A percentile compares a stretch with the other conserved stretches of the same genome.
Evolutionary conservation across 2,888 invertebrate species (phyloP).

Genomic region (Margaritifera margaritifera): DNA sequence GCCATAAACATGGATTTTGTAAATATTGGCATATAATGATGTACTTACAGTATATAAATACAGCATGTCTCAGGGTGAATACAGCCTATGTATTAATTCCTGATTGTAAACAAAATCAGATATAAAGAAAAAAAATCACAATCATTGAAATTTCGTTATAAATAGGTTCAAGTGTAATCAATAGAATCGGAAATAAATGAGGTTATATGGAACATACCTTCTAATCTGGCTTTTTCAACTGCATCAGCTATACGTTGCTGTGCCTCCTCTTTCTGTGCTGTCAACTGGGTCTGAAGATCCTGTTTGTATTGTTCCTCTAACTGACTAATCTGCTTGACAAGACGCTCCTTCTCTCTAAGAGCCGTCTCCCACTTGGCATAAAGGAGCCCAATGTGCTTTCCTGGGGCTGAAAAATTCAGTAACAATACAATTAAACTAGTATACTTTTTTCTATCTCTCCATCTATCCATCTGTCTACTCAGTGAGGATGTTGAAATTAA

Average conservation of each 20-base stretch:
- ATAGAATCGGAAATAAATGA: too few species aligned
- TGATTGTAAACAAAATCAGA: too few species aligned
- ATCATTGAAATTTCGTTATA: too few species aligned
- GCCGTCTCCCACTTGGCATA: constrained; percentile 61
- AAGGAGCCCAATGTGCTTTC: constrained; percentile 62
- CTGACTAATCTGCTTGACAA: constrained; percentile 52
- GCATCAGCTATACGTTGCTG: constrained; percentile 56
- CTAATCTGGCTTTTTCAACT: constrained; percentile 61
- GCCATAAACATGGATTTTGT: background rate
- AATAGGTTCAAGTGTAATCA: too few species aligned
- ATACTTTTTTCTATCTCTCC: background rate
- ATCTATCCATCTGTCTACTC: background rate
- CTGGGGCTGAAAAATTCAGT: constrained; percentile 51
- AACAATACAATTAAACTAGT: background rate
- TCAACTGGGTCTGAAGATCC: constrained; percentile 53
- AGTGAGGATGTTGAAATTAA: background rate
- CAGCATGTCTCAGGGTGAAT: too few species aligned
- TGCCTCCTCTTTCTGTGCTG: constrained; percentile 47
- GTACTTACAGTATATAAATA: background rate
- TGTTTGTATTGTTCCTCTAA: constrained; percentile 52
- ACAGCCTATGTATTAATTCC: background rate
- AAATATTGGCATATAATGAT: background rate
- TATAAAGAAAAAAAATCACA: too few species aligned
- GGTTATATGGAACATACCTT: constrained; percentile 48
- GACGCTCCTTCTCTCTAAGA: constrained; percentile 56